A percentile compares a stretch with the other conserved stretches of the same genome.
Conservation (phyloP, 2,797 vertebrate species). For the Crocodylus rhombifer region DNA sequence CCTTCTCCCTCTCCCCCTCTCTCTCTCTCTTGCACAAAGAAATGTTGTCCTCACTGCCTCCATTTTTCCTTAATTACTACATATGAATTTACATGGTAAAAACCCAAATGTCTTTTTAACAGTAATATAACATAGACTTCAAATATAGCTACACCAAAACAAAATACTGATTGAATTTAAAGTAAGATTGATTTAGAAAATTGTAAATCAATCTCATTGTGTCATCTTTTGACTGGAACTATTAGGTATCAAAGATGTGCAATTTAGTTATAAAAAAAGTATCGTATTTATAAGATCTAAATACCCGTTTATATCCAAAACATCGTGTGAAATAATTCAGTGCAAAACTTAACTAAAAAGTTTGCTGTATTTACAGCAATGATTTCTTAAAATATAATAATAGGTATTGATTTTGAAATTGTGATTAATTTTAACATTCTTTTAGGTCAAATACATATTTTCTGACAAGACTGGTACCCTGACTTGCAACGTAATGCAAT, state of each 20-base stretch:
- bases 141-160: no score
- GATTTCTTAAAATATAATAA: not conserved
- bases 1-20: no score
- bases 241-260: not conserved
- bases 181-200: no score
- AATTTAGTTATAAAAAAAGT: not conserved
- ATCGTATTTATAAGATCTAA: not conserved
- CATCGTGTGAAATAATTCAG: not conserved
- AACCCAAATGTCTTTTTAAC: no score
- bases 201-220: not conserved
- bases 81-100: no score
- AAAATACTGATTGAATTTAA: no score
- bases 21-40: not conserved
- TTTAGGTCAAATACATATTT: slow-evolving; percentile 98
- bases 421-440: slow-evolving; percentile 40
- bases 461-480: slow-evolving; percentile 99
- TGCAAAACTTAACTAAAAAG: not conserved
- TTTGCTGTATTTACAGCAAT: not conserved
- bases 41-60: no score
- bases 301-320: not conserved
- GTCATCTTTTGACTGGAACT: not conserved
- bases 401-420: not conserved
- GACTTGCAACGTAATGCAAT: slow-evolving; percentile 99
- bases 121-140: no score
- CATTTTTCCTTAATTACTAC: no score